These are phyloP conservation scores for Sesia apiformis DNA, from an alignment of 2,888 invertebrate species.

Conservation along the genomic window DNA sequence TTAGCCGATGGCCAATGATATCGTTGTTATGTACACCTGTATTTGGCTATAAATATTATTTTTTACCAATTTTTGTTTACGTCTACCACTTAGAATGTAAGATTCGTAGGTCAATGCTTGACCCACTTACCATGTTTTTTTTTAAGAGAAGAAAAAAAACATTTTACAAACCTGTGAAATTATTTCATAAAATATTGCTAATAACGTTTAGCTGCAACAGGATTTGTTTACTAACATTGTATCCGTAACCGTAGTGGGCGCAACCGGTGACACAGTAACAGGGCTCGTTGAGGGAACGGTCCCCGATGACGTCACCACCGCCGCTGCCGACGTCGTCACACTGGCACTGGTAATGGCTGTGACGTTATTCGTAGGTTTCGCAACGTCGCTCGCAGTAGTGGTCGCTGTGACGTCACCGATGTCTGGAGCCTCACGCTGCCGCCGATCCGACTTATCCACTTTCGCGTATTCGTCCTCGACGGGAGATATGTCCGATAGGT, in stretches of 20 bases:
- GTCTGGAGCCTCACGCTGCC: conserved; percentile 56
- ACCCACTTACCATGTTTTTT: too few species aligned
- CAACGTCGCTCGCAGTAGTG: conserved; percentile 16
- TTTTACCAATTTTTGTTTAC: too few species aligned
- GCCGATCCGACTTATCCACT: conserved; percentile 52
- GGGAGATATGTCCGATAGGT: conserved; percentile 88
- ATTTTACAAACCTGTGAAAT: too few species aligned
- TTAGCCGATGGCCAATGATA: too few species aligned
- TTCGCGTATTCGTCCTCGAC: conserved; percentile 78
- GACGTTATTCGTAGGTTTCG: conserved; percentile 8
- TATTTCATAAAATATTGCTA: too few species aligned
- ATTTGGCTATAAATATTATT: too few species aligned
- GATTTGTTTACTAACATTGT: too few species aligned
- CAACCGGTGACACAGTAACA: conserved; percentile 10
- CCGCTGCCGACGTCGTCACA: conserved; percentile 2
- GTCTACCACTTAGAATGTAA: too few species aligned
- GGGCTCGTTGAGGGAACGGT: conserved; percentile 6
- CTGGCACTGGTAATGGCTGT: conserved; percentile 1
- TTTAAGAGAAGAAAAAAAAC: too few species aligned
- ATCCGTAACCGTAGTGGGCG: conserved; percentile 8
- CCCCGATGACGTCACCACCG: conserved; percentile 8
- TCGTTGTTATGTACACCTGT: too few species aligned
- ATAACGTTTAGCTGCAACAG: too few species aligned
- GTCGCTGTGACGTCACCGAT: conserved; percentile 58
- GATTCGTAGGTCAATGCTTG: too few species aligned